Evolutionary conservation across 2,113 vertebrate genomes (phyloP).

Genomic region (Orthonyx spaldingii): DNA sequence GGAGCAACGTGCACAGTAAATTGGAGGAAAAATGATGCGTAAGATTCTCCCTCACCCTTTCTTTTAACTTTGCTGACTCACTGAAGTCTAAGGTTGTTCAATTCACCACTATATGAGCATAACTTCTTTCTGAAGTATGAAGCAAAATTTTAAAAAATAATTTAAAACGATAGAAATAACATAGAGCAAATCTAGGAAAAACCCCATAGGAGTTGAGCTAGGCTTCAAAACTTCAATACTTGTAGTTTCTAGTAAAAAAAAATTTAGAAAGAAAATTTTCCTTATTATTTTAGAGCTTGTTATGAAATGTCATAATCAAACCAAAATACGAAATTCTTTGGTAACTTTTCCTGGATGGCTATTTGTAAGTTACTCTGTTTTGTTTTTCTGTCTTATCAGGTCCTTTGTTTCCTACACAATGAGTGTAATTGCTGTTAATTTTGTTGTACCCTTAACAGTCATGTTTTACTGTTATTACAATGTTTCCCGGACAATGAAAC

Average conservation of each 20-base stretch:
- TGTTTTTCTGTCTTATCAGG: conserved; percentile 74
- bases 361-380: conserved; percentile 48
- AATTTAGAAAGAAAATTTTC: not conserved
- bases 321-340: not conserved
- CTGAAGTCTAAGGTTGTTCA: not conserved
- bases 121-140: not conserved
- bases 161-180: not conserved
- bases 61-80: not conserved
- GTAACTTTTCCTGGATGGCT: not conserved
- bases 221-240: not conserved
- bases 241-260: not conserved
- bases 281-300: not conserved
- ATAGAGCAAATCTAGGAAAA: not conserved
- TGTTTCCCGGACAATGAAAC: conserved; percentile 80
- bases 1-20: conserved; percentile 96
- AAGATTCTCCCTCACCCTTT: conserved; percentile 38
- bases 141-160: not conserved
- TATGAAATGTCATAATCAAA: not conserved
- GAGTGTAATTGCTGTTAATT: conserved; percentile 90
- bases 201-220: not conserved
- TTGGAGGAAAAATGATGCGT: conserved; percentile 91
- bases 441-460: conserved; percentile 85
- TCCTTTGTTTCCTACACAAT: conserved; percentile 95
- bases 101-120: not conserved
- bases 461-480: conserved; percentile 98